These are phyloP conservation scores for Casuarius casuarius DNA, from an alignment of 2,113 vertebrate genomes.

Conservation along the genomic window DNA sequence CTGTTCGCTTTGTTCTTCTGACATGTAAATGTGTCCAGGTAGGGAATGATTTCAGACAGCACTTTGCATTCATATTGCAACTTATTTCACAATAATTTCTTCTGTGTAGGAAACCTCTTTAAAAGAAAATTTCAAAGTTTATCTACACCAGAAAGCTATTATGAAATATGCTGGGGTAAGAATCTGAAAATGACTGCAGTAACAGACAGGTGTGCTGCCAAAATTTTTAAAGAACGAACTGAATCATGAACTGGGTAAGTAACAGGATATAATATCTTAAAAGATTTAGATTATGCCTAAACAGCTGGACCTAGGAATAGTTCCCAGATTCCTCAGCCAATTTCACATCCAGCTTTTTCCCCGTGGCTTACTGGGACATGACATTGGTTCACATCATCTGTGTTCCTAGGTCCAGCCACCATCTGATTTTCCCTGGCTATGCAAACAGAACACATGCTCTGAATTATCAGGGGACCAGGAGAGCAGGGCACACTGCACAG, in stretches of 20 bases:
- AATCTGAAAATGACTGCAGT: neutral
- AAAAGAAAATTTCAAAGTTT: neutral
- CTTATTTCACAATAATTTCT: neutral
- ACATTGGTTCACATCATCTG: neutral
- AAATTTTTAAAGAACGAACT: slow-evolving; percentile 23
- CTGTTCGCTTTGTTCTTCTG: neutral
- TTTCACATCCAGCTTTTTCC: neutral
- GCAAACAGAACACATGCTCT: neutral
- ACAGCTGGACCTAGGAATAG: neutral
- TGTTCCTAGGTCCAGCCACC: neutral
- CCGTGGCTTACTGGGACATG: neutral
- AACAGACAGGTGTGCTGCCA: neutral
- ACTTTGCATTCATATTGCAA: neutral
- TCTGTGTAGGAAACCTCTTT: neutral
- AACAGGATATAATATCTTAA: neutral
- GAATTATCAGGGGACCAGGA: neutral
- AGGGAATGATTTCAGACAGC: neutral
- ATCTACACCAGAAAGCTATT: neutral
- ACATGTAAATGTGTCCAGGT: fast-evolving
- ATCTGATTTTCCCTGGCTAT: neutral
- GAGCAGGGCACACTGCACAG: neutral
- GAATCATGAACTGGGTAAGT: neutral
- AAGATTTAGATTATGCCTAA: neutral
- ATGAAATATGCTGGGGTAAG: neutral
- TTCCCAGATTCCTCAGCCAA: neutral